Base-by-base conservation (phyloP, 2,888 invertebrate species). In the Subacronicta megacephala region DNA sequence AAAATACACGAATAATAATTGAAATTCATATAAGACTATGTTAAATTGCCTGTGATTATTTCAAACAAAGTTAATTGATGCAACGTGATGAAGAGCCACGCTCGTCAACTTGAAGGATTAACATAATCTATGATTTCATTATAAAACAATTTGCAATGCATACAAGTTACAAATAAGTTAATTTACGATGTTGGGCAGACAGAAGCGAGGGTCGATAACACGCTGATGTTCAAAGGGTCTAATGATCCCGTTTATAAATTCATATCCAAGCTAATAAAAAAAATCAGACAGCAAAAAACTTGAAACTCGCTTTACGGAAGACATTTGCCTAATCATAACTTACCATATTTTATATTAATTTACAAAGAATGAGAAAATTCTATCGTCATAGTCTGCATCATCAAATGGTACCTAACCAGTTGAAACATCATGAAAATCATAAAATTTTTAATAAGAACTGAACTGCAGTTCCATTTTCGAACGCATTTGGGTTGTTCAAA, bases 41-140 rank as follows among this genome's bases (percentile, higher is more conserved):
- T 29, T 29, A 41, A 44, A 38, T 44, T 31, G 16, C 51, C 45
- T 62, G 50, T 38, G 29, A 58, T 70, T 54, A 64, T 62, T 41
- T 73, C 23, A 36, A 52, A 61, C 42, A 36, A 60, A 57, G 64
- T 62, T 76, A 75, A 82, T 82, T 58, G 78, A 37, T 62, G 29
- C 56, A 71, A 72, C 82, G 81, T 81, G 83, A 80, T 72, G 59
- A 35, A 41, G 53, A 31, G 59, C 65, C 71, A 68, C 63, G 81
- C 65, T 68, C 68, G 54, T 75, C 74, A 62, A 62, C 56, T 55
- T 59, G 58, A 65, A 72, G 56, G 66, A 64, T 65, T 61, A 50
- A 61, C 60, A 56, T 63, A 47, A 62, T 58, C 57, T 62, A 60
- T 70, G 60, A 64, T 66, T 74, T 55, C 37, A 63, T 75, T 72